Evolutionary conservation across 2,888 invertebrate genomes (phyloP).

Genomic region (Pammene fasciana): DNA sequence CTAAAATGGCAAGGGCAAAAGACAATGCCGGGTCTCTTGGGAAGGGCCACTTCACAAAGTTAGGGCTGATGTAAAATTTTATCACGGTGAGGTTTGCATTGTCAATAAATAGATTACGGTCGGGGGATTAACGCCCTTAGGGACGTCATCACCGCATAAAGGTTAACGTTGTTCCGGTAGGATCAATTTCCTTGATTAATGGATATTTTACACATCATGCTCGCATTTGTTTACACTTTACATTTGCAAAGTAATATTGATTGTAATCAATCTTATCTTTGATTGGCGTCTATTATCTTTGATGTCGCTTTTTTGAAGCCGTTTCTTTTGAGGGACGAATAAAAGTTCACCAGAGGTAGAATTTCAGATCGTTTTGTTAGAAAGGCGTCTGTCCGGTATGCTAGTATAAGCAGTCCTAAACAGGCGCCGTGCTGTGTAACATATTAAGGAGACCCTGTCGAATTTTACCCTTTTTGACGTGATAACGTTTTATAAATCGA

Average conservation of each 20-base stretch:
- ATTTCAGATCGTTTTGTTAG: no score
- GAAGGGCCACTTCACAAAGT: constrained; percentile 31
- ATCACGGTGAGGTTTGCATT: constrained; percentile 38
- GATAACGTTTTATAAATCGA: no score
- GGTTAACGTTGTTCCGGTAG: constrained; percentile 14
- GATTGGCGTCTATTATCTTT: no score
- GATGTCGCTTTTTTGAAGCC: no score
- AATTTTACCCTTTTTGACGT: no score
- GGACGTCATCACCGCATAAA: constrained; percentile 18
- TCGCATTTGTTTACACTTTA: not conserved
- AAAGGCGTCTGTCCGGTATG: no score
- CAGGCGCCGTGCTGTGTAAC: no score
- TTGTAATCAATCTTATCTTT: no score
- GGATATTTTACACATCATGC: not conserved
- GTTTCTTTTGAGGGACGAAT: no score
- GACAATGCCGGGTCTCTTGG: constrained; percentile 25
- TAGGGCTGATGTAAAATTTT: constrained; percentile 37
- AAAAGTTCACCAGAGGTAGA: no score
- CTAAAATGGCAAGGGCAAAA: constrained; percentile 29
- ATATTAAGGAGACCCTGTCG: no score
- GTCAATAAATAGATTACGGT: constrained; percentile 38
- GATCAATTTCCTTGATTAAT: constrained; percentile 14
- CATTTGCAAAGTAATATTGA: not conserved
- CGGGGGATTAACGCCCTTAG: constrained; percentile 28
- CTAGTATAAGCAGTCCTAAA: no score